phyloP scores from a whole-genome alignment of 2,113 vertebrate genomes.

The Pelecanus crispus region DNA sequence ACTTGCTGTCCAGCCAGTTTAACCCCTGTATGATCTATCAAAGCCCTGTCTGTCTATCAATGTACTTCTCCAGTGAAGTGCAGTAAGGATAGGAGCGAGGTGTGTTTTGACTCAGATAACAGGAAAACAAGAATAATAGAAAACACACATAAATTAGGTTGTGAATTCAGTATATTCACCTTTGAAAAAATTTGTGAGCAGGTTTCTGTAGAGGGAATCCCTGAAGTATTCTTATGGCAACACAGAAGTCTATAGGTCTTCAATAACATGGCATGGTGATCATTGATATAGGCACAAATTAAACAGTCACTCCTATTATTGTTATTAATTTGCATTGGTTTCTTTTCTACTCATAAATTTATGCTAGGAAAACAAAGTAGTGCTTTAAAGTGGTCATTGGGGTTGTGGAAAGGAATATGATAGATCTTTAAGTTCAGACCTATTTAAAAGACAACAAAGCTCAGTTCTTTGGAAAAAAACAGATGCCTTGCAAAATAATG shows the following conservation, averaged over 20 bases:
- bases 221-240: background rate
- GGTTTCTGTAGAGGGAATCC: background rate
- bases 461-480: background rate
- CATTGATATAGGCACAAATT: background rate
- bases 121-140: background rate
- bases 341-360: background rate
- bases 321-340: background rate
- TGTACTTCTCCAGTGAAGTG: background rate
- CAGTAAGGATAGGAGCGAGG: background rate
- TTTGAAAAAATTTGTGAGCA: background rate
- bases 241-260: background rate
- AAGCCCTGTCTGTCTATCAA: background rate
- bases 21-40: background rate
- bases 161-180: background rate
- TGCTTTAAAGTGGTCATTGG: background rate
- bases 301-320: background rate
- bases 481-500: background rate
- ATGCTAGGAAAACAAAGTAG: background rate
- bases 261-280: background rate
- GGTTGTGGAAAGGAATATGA: background rate
- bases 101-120: background rate
- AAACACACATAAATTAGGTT: background rate
- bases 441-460: background rate
- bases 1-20: background rate
- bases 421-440: background rate